phyloP scores from a whole-genome alignment of 2,113 vertebrate genomes.

The Cinclus cinclus region DNA sequence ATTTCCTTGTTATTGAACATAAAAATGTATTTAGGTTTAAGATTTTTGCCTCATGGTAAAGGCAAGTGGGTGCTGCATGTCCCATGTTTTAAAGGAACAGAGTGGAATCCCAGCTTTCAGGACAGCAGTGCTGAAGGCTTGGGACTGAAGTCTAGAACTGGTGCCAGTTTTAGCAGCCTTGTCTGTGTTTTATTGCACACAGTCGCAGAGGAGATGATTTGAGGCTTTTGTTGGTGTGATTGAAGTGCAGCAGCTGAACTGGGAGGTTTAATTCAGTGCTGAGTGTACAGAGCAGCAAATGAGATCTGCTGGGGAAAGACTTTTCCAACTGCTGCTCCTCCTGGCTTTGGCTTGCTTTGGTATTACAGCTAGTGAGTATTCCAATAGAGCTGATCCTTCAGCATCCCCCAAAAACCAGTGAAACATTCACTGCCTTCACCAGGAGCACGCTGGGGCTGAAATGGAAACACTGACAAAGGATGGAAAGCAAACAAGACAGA shows the following conservation, averaged over 20 bases:
- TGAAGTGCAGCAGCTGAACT: not conserved
- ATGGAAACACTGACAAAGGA: not conserved
- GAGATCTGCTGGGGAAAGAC: not conserved
- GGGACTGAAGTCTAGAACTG: not conserved
- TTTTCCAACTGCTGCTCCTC: not conserved
- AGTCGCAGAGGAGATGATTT: not conserved
- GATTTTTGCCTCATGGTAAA: not conserved
- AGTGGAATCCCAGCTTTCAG: not conserved
- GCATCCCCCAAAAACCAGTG: not conserved
- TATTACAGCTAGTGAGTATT: not conserved
- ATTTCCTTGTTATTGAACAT: not conserved
- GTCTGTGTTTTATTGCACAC: not conserved
- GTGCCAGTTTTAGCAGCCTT: not conserved
- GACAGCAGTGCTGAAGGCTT: not conserved
- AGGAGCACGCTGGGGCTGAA: not conserved
- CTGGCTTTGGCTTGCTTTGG: not conserved
- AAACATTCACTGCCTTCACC: not conserved
- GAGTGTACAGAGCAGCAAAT: not conserved
- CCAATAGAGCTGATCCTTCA: not conserved
- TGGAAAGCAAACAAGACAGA: not conserved
- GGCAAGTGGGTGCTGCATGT: not conserved
- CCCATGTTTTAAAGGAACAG: not conserved
- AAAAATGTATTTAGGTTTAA: not conserved
- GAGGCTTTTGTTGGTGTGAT: not conserved
- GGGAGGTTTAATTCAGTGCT: not conserved